These are phyloP conservation scores for Sarcophaga carnaria DNA, from an alignment of 2,888 invertebrate species.

Conservation along the genomic window DNA sequence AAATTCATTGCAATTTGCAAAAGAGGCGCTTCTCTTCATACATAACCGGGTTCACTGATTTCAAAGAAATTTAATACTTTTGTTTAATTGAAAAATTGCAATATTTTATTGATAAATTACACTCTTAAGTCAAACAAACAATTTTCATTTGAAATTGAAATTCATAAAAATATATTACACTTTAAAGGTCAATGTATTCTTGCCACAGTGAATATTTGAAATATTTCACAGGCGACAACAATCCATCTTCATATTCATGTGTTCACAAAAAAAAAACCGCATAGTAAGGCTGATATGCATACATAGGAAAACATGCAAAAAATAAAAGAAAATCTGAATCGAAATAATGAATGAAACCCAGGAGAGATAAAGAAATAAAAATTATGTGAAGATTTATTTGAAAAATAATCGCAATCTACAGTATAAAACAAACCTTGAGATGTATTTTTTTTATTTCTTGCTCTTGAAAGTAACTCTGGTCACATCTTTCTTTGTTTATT, in stretches of 20 bases:
- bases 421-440: constrained; percentile 7
- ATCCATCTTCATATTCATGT: no score
- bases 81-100: constrained; percentile 18
- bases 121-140: constrained; percentile 32
- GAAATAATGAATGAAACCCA: constrained; percentile 45
- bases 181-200: constrained; percentile 53
- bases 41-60: no score
- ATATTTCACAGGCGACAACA: constrained; percentile 47
- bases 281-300: constrained; percentile 20
- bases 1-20: no score
- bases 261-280: constrained; percentile 40
- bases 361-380: constrained; percentile 28
- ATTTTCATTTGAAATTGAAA: not conserved
- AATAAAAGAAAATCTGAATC: not conserved
- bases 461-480: constrained; percentile 59
- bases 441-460: constrained; percentile 44
- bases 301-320: constrained; percentile 24
- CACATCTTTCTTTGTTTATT: constrained; percentile 9
- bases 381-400: not conserved
- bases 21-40: no score
- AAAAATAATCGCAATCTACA: not conserved
- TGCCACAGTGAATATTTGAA: constrained; percentile 44
- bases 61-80: no score
- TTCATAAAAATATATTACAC: not conserved
- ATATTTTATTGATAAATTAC: constrained; percentile 48